A percentile compares a stretch with the other conserved stretches of the same genome.
These are phyloP conservation scores for Nasonia giraulti DNA, from an alignment of 1,140 invertebrate genomes.

Conservation along the genomic window DNA sequence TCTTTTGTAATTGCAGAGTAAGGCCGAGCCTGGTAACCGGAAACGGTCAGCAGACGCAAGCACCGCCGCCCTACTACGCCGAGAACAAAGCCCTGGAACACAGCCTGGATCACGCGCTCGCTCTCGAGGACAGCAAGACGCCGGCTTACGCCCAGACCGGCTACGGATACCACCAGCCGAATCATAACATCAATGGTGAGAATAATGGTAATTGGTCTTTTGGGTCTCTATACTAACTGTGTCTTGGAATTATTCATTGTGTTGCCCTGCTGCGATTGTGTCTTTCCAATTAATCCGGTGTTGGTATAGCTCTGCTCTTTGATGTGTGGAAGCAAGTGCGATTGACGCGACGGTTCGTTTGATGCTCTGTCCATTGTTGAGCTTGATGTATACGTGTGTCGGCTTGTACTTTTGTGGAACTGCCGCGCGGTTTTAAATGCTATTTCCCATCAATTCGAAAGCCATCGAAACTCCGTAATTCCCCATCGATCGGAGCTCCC, in stretches of 20 bases:
- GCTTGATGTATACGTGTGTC: not conserved
- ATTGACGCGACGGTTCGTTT: not conserved
- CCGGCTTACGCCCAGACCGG: slow-evolving; percentile 88
- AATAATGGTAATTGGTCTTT: slow-evolving; percentile 60
- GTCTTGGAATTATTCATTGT: not conserved
- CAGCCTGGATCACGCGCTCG: slow-evolving; percentile 86
- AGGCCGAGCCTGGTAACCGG: slow-evolving; percentile 84
- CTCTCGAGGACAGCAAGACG: slow-evolving; percentile 87
- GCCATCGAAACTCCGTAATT: slow-evolving; percentile 2
- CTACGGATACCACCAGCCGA: slow-evolving; percentile 85
- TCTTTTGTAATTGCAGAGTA: slow-evolving; percentile 68
- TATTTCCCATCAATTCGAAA: too few relatives aligned
- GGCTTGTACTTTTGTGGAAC: not conserved
- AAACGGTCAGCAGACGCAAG: slow-evolving; percentile 82
- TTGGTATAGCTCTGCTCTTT: not conserved
- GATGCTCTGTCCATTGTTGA: not conserved
- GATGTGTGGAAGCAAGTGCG: not conserved
- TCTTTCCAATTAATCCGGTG: not conserved
- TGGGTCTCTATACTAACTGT: not conserved
- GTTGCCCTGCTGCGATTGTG: not conserved
- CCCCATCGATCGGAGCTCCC: not conserved
- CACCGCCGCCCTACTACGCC: slow-evolving; percentile 88
- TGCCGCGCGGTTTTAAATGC: not conserved
- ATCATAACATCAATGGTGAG: slow-evolving; percentile 82
- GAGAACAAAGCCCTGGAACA: slow-evolving; percentile 94